Evolutionary conservation across 2,888 invertebrate genomes (phyloP).

Genomic region (Melipona beecheii): DNA sequence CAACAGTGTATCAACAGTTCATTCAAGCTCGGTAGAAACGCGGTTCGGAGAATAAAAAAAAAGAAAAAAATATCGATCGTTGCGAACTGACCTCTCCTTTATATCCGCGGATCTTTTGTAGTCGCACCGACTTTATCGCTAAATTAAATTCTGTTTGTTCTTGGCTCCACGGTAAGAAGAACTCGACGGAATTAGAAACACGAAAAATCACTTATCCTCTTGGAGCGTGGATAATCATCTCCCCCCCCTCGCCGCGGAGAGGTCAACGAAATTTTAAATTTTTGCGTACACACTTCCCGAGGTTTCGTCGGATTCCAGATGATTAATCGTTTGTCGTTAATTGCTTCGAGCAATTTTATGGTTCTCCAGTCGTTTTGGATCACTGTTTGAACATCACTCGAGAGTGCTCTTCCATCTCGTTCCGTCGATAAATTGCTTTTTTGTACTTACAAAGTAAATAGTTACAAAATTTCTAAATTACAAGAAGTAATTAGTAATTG

Average conservation of each 20-base stretch:
- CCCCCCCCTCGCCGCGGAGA: no score
- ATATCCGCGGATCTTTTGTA: not conserved
- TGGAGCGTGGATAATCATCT: no score
- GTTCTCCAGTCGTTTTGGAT: not conserved
- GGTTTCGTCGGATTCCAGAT: no score
- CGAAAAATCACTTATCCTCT: slow-evolving; percentile 14
- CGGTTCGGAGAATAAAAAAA: not conserved
- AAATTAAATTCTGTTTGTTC: slow-evolving; percentile 29
- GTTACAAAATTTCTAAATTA: no score
- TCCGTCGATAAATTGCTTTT: not conserved
- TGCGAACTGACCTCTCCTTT: slow-evolving; percentile 41
- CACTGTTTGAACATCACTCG: not conserved
- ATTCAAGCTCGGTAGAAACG: slow-evolving; percentile 8
- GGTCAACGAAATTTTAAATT: not conserved
- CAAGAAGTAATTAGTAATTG: not conserved
- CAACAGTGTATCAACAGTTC: slow-evolving; percentile 12
- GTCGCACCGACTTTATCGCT: slow-evolving; percentile 5
- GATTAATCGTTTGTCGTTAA: not conserved
- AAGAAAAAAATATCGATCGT: slow-evolving; percentile 30
- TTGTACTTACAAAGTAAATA: not conserved
- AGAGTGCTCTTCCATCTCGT: not conserved
- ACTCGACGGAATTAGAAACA: slow-evolving; percentile 18
- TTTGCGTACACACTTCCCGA: not conserved
- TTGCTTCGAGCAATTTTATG: not conserved
- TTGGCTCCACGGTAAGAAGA: not conserved